Evolutionary conservation across 2,888 invertebrate species (phyloP).

Genomic region (Amaurobius ferox): DNA sequence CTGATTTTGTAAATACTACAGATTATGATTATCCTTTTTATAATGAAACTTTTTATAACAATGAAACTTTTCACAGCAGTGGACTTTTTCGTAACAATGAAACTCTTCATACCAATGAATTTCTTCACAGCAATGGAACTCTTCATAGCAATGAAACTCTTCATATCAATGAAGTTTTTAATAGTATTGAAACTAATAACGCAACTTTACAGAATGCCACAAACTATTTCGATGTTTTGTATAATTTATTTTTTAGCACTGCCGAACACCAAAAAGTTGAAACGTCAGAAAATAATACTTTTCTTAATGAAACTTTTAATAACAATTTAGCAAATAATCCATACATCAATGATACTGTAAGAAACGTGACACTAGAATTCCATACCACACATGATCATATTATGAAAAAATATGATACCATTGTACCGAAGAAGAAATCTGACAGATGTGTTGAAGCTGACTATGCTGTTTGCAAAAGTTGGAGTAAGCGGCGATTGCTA

Average conservation of each 20-base stretch:
- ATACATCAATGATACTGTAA: not conserved
- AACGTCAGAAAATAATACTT: not conserved
- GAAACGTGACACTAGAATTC: not conserved
- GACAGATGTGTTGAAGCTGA: constrained; percentile 54
- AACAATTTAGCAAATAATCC: not conserved
- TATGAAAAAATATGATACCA: no score
- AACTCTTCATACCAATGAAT: no score
- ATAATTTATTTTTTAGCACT: not conserved
- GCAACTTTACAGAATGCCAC: not conserved
- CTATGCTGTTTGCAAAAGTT: constrained; percentile 33
- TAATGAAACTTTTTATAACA: not conserved
- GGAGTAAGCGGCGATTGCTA: constrained; percentile 42
- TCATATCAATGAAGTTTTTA: not conserved
- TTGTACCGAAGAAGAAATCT: not conserved
- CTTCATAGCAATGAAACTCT: constrained; percentile 24
- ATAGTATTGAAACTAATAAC: not conserved
- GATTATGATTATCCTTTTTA: constrained; percentile 19
- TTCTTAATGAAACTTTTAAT: not conserved
- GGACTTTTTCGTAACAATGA: no score
- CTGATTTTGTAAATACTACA: not conserved
- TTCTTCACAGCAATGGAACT: no score
- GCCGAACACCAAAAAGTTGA: not conserved
- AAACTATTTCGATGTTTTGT: not conserved
- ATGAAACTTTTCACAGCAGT: no score
- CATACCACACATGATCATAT: no score